These are phyloP conservation scores for Athene cunicularia DNA, from an alignment of 2,113 vertebrate genomes.

Conservation along the genomic window DNA sequence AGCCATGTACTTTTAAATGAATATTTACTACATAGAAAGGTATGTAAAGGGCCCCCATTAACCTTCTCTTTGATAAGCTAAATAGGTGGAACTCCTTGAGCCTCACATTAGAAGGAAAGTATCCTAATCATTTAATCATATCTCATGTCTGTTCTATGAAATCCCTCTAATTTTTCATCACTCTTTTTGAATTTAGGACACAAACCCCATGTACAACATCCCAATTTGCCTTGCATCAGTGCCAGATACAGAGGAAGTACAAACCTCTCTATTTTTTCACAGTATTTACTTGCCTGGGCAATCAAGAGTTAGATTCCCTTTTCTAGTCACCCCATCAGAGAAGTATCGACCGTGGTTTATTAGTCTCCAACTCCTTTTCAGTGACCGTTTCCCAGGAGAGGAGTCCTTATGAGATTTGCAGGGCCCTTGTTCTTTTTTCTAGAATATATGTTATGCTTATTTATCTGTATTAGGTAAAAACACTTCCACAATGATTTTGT, in stretches of 20 bases:
- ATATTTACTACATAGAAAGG: not conserved
- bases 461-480: not conserved
- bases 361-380: not conserved
- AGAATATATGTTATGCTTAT: not conserved
- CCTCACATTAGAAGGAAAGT: not conserved
- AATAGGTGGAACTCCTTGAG: not conserved
- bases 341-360: not conserved
- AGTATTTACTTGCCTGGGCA: not conserved
- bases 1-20: not conserved
- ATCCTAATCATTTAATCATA: not conserved
- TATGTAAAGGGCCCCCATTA: not conserved
- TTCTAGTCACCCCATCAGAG: not conserved
- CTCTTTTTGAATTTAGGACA: not conserved
- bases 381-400: not conserved
- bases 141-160: not conserved
- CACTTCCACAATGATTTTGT: not conserved
- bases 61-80: constrained; percentile 14
- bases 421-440: not conserved
- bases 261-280: not conserved
- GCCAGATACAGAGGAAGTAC: not conserved
- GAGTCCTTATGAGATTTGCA: not conserved
- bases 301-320: not conserved
- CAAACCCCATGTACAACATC: not conserved
- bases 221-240: not conserved
- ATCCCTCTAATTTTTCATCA: not conserved